Evolutionary conservation across 1,140 invertebrate genomes (phyloP).

Genomic region (Piezodorus guildinii): DNA sequence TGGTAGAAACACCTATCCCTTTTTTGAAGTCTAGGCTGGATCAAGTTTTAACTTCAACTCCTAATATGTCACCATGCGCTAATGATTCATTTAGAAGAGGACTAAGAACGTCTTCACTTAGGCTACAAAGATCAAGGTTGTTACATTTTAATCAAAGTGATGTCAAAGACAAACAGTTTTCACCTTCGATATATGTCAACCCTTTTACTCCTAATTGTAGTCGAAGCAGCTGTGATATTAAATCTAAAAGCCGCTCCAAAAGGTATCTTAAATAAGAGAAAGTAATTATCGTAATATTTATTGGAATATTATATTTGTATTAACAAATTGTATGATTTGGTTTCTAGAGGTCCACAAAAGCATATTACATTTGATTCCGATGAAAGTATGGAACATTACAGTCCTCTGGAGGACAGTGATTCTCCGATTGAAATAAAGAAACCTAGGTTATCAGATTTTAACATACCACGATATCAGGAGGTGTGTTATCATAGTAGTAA

Average conservation of each 20-base stretch:
- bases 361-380: constrained; percentile 13
- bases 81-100: constrained; percentile 9
- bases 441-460: constrained; percentile 18
- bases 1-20: constrained; percentile 17
- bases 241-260: constrained; percentile 13
- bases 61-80: constrained; percentile 18
- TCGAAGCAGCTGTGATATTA: not conserved
- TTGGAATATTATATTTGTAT: too few species aligned
- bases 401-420: not conserved
- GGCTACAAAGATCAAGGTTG: constrained; percentile 10
- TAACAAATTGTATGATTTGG: not conserved
- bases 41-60: constrained; percentile 19
- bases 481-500: constrained; percentile 12
- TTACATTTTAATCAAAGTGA: not conserved
- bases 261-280: constrained; percentile 13
- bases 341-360: constrained; percentile 14
- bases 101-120: constrained; percentile 7
- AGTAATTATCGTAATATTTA: not conserved
- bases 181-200: constrained; percentile 8
- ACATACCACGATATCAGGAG: constrained; percentile 18
- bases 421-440: constrained; percentile 9
- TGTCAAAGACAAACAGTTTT: constrained; percentile 10
- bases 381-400: constrained; percentile 8
- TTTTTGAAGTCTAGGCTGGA: constrained; percentile 6
- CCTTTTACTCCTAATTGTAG: constrained; percentile 17